phyloP scores from a whole-genome alignment of 2,113 vertebrate species.

The Burhinus oedicnemus region DNA sequence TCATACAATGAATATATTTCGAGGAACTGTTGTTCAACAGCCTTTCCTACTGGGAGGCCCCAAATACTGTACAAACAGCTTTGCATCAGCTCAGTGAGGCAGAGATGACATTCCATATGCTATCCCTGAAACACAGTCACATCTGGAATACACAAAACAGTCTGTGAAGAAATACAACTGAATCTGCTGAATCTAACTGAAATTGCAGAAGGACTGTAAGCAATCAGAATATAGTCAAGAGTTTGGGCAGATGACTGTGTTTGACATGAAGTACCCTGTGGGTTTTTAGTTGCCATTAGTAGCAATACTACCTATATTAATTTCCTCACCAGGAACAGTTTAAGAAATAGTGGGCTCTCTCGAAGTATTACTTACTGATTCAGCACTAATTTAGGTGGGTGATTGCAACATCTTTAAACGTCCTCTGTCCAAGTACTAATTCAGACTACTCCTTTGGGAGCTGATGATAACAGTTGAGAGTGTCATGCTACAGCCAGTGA shows the following conservation, averaged over 20 bases:
- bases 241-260: background rate
- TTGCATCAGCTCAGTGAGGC: background rate
- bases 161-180: background rate
- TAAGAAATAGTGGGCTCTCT: background rate
- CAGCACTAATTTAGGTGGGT: background rate
- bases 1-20: background rate
- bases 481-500: background rate
- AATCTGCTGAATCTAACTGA: background rate
- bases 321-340: background rate
- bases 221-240: background rate
- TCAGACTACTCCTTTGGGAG: background rate
- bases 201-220: background rate
- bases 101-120: background rate
- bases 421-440: background rate
- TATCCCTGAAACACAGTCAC: background rate
- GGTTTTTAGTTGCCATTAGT: background rate
- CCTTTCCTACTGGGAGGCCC: background rate
- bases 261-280: background rate
- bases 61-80: background rate
- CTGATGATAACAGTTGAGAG: background rate
- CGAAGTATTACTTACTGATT: background rate
- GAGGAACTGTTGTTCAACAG: background rate
- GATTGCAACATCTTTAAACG: background rate
- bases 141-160: background rate
- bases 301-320: background rate